Conservation (phyloP, 92 coral and sea anemone genomes). For the Siderastrea radians region DNA sequence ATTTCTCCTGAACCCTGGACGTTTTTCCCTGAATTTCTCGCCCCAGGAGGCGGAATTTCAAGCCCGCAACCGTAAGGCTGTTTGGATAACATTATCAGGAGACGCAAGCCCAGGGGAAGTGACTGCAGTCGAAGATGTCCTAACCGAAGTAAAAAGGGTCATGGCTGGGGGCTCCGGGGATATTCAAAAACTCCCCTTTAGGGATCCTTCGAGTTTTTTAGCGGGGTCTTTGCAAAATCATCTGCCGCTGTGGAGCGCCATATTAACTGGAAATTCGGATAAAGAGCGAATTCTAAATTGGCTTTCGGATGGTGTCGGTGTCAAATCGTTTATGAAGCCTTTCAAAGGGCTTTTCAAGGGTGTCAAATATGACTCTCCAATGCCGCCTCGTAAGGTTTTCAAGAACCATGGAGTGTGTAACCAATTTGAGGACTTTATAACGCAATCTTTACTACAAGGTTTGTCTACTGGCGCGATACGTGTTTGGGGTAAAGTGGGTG, state of each 20-base stretch:
- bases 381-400: constrained; percentile 14
- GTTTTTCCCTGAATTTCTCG: neutral
- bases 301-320: too few relatives aligned
- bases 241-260: too few relatives aligned
- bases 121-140: neutral
- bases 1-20: too few relatives aligned
- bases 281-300: neutral
- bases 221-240: too few relatives aligned
- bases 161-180: neutral
- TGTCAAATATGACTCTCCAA: constrained; percentile 15
- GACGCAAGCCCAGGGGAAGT: neutral
- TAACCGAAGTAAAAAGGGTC: neutral
- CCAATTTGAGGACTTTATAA: neutral
- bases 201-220: too few relatives aligned
- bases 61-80: too few relatives aligned
- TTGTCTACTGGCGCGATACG: constrained; percentile 31
- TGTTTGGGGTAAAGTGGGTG: constrained; percentile 32
- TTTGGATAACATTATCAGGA: neutral
- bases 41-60: neutral
- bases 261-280: too few relatives aligned
- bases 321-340: neutral
- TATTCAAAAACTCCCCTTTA: neutral
- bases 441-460: neutral
- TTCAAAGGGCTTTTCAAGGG: constrained; percentile 28
- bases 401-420: constrained; percentile 26